Percentiles rank a stretch among this genome's conserved stretches.
phyloP scores from a whole-genome alignment of 2,797 vertebrate species.

The Ceryle rudis region DNA sequence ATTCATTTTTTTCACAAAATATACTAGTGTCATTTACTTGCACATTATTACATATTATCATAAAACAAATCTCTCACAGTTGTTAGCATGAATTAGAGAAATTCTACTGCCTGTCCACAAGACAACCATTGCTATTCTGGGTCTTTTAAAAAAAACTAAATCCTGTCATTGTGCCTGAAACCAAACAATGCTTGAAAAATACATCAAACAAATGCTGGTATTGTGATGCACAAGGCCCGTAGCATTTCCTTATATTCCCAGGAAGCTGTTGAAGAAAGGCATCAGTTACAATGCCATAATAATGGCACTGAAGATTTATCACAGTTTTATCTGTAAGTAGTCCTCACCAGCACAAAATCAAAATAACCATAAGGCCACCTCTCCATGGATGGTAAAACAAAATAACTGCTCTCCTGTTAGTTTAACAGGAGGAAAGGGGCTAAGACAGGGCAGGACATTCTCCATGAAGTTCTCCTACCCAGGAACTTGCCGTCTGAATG shows the following conservation, averaged over 20 bases:
- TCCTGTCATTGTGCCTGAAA: neutral
- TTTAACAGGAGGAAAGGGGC: neutral
- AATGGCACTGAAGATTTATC: neutral
- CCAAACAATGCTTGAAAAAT: constrained; percentile 49
- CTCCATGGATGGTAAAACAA: neutral
- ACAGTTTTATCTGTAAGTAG: neutral
- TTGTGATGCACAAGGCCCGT: neutral
- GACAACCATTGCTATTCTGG: neutral
- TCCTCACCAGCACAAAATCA: neutral
- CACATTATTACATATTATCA: constrained; percentile 40
- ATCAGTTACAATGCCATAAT: neutral
- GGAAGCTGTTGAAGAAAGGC: neutral
- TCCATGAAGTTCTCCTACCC: neutral
- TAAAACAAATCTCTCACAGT: constrained; percentile 43
- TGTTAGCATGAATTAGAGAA: constrained; percentile 39
- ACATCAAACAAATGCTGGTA: constrained; percentile 47
- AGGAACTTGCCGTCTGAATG: neutral
- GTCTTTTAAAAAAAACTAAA: constrained; percentile 1
- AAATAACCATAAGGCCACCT: neutral
- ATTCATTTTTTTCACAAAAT: constrained; percentile 68
- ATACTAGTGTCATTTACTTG: constrained; percentile 49
- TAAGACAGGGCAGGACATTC: neutral
- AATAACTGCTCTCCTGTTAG: neutral
- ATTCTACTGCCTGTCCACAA: neutral
- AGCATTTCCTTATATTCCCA: constrained; percentile 25